A percentile compares a stretch with the other conserved stretches of the same genome.
Evolutionary conservation across 1,140 invertebrate genomes (phyloP).

Genomic region (Drosophila parvula): DNA sequence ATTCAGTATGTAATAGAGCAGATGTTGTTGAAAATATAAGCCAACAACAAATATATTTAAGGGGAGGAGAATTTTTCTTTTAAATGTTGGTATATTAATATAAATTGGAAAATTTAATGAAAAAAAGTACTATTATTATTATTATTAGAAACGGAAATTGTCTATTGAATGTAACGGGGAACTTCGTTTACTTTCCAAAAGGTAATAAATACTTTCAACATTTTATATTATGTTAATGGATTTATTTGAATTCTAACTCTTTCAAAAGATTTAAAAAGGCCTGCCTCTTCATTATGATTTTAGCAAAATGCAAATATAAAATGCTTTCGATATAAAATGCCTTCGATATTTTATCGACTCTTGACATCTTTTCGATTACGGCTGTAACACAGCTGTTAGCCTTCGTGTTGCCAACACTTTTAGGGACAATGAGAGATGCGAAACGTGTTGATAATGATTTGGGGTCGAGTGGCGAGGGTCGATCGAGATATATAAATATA

Average conservation of each 20-base stretch:
- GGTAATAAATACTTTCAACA: not conserved
- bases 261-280: too few species aligned
- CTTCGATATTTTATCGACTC: not conserved
- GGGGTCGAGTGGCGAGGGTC: not conserved
- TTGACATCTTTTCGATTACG: not conserved
- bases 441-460: not conserved
- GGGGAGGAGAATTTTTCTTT: too few species aligned
- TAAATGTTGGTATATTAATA: not conserved
- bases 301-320: too few species aligned
- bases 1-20: not conserved
- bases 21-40: not conserved
- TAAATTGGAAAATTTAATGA: not conserved
- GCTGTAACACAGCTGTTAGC: not conserved
- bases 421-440: not conserved
- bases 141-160: not conserved
- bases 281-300: too few species aligned
- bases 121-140: not conserved
- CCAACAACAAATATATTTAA: not conserved
- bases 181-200: too few species aligned
- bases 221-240: not conserved
- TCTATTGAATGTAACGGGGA: not conserved
- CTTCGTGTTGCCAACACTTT: not conserved
- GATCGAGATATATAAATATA: slow-evolving; percentile 3
- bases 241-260: not conserved
- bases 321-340: not conserved